phyloP scores from a whole-genome alignment of 2,888 invertebrate genomes.

The Dolichomitus sp. region DNA sequence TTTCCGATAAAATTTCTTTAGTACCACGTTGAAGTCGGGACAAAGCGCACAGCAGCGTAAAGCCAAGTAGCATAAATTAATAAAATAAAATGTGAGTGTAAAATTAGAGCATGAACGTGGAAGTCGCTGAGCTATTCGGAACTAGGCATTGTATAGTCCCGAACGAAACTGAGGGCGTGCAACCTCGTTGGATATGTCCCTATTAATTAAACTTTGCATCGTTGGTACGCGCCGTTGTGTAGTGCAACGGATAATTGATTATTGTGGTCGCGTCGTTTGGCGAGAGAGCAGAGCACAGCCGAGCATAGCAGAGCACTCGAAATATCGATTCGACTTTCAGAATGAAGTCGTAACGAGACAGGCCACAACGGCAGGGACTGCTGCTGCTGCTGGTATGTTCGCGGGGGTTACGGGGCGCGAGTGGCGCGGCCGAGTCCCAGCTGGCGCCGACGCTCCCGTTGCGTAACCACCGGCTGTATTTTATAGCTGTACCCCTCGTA shows the following conservation, averaged over 20 bases:
- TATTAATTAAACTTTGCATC: conserved; percentile 55
- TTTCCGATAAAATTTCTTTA: too few relatives aligned
- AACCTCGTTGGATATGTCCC: conserved; percentile 46
- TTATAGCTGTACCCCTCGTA: conserved; percentile 50
- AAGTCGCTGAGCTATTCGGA: neutral
- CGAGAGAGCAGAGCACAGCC: conserved; percentile 32
- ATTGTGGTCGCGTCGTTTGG: conserved; percentile 57
- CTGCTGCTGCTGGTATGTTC: conserved; percentile 29
- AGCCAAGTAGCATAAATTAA: neutral
- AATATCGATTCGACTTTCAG: conserved; percentile 75
- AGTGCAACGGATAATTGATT: conserved; percentile 58
- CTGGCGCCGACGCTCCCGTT: conserved; percentile 57
- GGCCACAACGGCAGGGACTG: conserved; percentile 40
- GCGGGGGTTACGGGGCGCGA: conserved; percentile 39
- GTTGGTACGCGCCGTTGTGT: conserved; percentile 38
- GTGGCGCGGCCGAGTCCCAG: conserved; percentile 49
- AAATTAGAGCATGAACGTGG: neutral
- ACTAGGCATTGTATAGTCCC: conserved; percentile 5
- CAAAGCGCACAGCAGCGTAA: too few relatives aligned
- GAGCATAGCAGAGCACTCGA: conserved; percentile 71
- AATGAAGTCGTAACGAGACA: conserved; percentile 66
- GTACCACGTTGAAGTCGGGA: too few relatives aligned
- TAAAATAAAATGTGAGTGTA: neutral
- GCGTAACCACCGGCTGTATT: conserved; percentile 64
- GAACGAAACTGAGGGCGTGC: neutral